Evolutionary conservation across 30 jellyfish, hydroid and myxozoan genomes (phyloP).

Genomic region (Hydractinia echinata): DNA sequence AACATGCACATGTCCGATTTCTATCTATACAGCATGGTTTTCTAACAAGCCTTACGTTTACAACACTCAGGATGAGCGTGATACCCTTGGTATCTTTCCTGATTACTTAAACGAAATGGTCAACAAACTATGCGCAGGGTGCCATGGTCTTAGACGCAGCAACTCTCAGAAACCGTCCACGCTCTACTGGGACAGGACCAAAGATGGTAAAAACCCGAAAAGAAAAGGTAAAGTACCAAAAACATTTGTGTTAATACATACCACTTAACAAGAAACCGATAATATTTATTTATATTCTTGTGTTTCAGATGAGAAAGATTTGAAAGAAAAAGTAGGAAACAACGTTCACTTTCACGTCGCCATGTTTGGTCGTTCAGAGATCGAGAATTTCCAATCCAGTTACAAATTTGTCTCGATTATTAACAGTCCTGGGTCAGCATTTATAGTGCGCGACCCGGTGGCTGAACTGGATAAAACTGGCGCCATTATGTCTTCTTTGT

Average conservation of each 20-base stretch:
- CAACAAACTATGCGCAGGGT: constrained; percentile 24
- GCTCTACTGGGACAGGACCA: constrained; percentile 52
- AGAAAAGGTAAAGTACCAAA: constrained; percentile 32
- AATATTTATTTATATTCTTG: neutral
- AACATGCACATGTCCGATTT: constrained; percentile 64
- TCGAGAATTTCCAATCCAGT: constrained; percentile 31
- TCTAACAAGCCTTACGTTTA: constrained; percentile 33
- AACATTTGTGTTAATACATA: neutral
- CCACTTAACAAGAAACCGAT: neutral
- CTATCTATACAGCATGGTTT: constrained; percentile 62
- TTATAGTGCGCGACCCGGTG: constrained; percentile 34
- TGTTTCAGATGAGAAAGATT: constrained; percentile 42
- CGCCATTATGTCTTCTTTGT: constrained; percentile 28
- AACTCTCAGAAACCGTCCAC: constrained; percentile 16
- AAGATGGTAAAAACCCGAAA: constrained; percentile 44
- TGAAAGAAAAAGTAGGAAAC: constrained; percentile 30
- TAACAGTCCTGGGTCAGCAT: constrained; percentile 57
- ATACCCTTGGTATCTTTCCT: constrained; percentile 29
- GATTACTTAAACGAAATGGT: constrained; percentile 23
- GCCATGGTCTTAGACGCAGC: constrained; percentile 28
- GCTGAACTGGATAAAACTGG: constrained; percentile 25
- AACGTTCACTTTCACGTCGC: constrained; percentile 63
- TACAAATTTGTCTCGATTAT: constrained; percentile 40
- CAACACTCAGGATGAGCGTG: constrained; percentile 1
- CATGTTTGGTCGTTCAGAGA: constrained; percentile 31